A percentile compares a stretch with the other conserved stretches of the same genome.
Conservation (phyloP, 2,888 invertebrate genomes). For the Cactoblastis cactorum region DNA sequence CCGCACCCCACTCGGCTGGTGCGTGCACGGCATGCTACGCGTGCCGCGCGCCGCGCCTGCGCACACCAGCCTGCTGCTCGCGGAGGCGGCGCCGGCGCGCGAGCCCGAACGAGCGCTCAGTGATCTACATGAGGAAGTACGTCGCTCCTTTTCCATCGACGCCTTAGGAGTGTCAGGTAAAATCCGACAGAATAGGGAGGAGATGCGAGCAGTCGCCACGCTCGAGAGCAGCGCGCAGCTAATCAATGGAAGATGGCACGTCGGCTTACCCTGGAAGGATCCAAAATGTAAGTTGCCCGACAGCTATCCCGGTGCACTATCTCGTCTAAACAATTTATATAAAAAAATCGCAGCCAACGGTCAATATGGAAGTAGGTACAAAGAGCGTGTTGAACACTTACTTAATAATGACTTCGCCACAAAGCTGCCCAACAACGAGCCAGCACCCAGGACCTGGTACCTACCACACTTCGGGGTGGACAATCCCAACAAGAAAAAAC, state of each 20-base stretch:
- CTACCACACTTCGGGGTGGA: slow-evolving; percentile 25
- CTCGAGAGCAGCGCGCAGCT: slow-evolving; percentile 9
- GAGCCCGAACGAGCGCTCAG: too few relatives aligned
- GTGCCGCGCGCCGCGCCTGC: too few relatives aligned
- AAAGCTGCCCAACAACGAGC: too few relatives aligned
- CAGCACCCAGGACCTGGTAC: slow-evolving; percentile 20
- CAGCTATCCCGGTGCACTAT: slow-evolving; percentile 13
- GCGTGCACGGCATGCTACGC: too few relatives aligned
- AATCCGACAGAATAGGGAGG: not conserved
- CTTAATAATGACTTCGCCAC: slow-evolving; percentile 21
- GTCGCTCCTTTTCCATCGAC: too few relatives aligned
- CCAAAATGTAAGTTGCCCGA: slow-evolving; percentile 18
- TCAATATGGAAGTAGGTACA: slow-evolving; percentile 18
- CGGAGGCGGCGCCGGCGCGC: too few relatives aligned
- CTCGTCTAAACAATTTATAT: slow-evolving; percentile 16
- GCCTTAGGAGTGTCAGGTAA: not conserved
- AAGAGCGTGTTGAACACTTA: slow-evolving; percentile 23
- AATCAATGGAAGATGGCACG: slow-evolving; percentile 22
- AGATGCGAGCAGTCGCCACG: not conserved
- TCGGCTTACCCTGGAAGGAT: slow-evolving; percentile 27
- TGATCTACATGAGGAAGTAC: too few relatives aligned
- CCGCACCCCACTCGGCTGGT: too few relatives aligned
- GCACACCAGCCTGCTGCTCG: too few relatives aligned
- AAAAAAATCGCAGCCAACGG: slow-evolving; percentile 14
- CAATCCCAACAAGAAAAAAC: slow-evolving; percentile 25